Evolutionary conservation across 2,113 vertebrate genomes (phyloP).

Genomic region (Alosa alosa): DNA sequence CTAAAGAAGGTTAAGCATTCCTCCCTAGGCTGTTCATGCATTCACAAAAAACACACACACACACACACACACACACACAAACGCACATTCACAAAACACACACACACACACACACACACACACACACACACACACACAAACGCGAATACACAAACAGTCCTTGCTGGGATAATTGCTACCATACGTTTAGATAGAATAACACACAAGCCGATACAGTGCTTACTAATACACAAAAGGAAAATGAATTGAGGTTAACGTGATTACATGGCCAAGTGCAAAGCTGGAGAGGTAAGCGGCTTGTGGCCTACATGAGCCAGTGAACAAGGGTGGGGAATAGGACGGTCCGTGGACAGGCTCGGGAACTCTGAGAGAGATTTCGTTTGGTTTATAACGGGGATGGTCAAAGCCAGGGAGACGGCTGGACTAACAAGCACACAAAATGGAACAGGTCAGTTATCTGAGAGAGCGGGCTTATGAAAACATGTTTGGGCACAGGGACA

Average conservation of each 20-base stretch:
- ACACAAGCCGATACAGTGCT: background rate
- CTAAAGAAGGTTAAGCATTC: background rate
- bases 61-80: background rate
- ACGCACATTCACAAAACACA: no score
- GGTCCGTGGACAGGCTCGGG: background rate
- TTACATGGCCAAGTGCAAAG: background rate
- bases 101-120: background rate
- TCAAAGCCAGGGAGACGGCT: background rate
- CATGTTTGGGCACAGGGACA: background rate
- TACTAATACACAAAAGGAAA: background rate
- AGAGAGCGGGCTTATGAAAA: background rate
- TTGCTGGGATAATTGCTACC: background rate
- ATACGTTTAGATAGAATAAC: background rate
- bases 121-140: background rate
- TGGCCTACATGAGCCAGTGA: background rate
- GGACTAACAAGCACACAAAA: background rate
- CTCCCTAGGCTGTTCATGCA: background rate
- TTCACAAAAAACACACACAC: background rate
- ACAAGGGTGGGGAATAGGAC: background rate
- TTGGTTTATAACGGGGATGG: background rate
- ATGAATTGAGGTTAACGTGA: constrained; percentile 1
- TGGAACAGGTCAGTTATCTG: constrained; percentile 6
- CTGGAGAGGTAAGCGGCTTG: constrained; percentile 2
- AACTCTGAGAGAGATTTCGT: background rate
- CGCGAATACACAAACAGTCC: background rate